Evolutionary conservation across 2,113 vertebrate genomes (phyloP).

Genomic region (Upupa epops): DNA sequence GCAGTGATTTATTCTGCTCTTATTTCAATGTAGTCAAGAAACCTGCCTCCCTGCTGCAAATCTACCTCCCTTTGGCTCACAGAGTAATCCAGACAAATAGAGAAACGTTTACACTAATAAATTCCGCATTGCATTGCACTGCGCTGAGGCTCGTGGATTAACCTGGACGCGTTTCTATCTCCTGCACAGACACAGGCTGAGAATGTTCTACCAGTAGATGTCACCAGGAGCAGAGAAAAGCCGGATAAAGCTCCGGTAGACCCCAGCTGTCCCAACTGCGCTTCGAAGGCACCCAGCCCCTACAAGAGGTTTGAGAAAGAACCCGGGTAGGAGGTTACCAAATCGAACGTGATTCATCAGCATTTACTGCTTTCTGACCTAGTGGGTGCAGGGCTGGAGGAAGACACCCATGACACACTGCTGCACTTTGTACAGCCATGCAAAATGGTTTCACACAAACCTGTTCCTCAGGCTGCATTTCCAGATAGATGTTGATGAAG

Average conservation of each 20-base stretch:
- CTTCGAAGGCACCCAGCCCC: neutral
- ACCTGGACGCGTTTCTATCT: neutral
- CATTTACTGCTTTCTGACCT: neutral
- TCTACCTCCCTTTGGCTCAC: conserved; percentile 5
- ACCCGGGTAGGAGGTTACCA: neutral
- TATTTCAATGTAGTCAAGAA: conserved; percentile 6
- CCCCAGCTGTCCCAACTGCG: neutral
- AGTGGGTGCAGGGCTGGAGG: neutral
- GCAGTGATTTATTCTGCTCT: conserved; percentile 34
- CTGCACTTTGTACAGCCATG: neutral
- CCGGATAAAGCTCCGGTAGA: neutral
- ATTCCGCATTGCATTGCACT: neutral
- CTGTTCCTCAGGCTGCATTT: conserved; percentile 16
- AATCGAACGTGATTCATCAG: neutral
- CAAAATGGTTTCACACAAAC: neutral
- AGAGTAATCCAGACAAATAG: neutral
- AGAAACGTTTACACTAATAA: neutral
- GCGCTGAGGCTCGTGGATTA: neutral
- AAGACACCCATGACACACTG: neutral
- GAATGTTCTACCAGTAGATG: conserved; percentile 34
- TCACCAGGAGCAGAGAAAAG: conserved; percentile 43
- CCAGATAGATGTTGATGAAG: fast-evolving
- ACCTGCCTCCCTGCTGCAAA: conserved; percentile 22
- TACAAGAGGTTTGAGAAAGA: neutral
- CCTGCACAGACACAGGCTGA: neutral